Base-by-base conservation (phyloP, 2,888 invertebrate genomes). In the Eucera pruinosa region DNA sequence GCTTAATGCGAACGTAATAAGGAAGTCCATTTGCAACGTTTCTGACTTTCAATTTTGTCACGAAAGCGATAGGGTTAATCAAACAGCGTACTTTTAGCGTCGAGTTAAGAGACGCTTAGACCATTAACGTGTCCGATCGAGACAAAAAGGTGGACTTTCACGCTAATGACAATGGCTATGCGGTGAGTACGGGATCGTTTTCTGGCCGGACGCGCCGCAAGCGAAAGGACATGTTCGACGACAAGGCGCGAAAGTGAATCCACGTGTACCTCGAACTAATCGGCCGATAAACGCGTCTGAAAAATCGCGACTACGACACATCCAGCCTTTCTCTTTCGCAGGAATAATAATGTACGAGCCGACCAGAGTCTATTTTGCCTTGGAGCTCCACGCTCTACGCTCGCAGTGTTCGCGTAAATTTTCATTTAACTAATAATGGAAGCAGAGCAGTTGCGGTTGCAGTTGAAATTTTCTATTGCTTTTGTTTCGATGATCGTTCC, bases 221-320 rank as follows among this genome's bases (percentile, higher is more conserved):
- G 74, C 80, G 75, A 75, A 73, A 75, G 74, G 55, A 77, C 65
- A 25, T 48, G 79, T 60, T 39, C 79, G 45, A 61, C 70, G 73
- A 69, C 66, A 64, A 64, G 33, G 27, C 76, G 67, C 71, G 83
- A 85, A 78, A 85, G 83, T 85, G 85, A 85, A 80, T 80, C 83
- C 80, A 39, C 83, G 57, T 84, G 85, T 84, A 85, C 64, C 47
- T 45, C 41, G 25, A 64, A 62, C 71, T 84, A 84, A 85, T 77
- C 73, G 78, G 48, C 57, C 77, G 83, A 84, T 84, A 84, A 84
- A 84, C 64, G 72, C 60, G 76, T 64, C 18, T 74, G 79, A 81
- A 81, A 80, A 77, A 82, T 81, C 61, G 23, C 43, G 9, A 11
- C 69, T 41, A 43, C 58, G 43, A 36, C 54, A 36, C 54, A n/a